Conservation (phyloP, 2,113 vertebrate genomes). For the Stercorarius parasiticus region DNA sequence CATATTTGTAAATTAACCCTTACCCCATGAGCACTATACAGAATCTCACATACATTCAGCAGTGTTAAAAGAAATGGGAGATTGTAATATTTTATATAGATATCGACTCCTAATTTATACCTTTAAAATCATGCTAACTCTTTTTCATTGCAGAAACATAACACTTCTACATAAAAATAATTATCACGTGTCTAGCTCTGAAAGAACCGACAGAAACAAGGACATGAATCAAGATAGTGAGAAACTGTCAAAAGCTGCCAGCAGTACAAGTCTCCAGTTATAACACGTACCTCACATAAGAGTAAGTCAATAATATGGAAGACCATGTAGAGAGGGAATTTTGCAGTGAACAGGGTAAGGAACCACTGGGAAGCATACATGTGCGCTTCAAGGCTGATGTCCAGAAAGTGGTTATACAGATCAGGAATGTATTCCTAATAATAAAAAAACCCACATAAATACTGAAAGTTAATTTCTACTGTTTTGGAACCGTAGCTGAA, state of each 20-base stretch:
- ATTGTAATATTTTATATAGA: background rate
- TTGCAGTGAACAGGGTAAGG: conserved; percentile 97
- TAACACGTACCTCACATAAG: conserved; percentile 87
- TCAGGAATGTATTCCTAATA: conserved; percentile 93
- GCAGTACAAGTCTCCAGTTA: background rate
- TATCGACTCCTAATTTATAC: background rate
- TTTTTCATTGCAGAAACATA: background rate
- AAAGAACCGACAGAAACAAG: background rate
- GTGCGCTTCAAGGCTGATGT: conserved; percentile 95
- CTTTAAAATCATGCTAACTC: background rate
- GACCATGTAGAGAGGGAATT: conserved; percentile 99
- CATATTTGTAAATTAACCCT: background rate
- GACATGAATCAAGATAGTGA: background rate
- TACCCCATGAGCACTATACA: background rate
- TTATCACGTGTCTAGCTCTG: background rate
- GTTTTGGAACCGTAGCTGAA: background rate
- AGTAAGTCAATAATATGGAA: conserved; percentile 99
- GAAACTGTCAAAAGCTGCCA: background rate
- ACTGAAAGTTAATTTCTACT: background rate
- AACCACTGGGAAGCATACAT: conserved; percentile 99
- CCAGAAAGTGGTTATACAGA: conserved; percentile 94
- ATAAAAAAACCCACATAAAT: background rate
- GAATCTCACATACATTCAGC: background rate
- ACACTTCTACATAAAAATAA: background rate
- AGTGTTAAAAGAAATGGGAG: background rate